Conservation (phyloP, 2,113 vertebrate genomes). For the Guaruba guarouba region DNA sequence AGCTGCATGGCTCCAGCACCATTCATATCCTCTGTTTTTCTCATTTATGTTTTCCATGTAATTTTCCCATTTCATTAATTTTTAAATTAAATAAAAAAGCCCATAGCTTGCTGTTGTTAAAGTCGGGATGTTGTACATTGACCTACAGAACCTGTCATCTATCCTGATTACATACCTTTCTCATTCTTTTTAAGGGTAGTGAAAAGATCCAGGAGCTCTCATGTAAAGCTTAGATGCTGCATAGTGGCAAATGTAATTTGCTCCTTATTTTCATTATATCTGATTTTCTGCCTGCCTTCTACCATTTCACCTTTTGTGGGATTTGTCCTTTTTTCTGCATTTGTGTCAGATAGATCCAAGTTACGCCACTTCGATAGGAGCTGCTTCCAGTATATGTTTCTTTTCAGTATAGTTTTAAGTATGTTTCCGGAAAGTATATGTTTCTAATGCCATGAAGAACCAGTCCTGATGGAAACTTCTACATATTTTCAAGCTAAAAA, state of each 20-base stretch:
- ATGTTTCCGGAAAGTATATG: not conserved
- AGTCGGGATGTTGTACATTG: not conserved
- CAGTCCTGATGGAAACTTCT: not conserved
- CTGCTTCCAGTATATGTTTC: not conserved
- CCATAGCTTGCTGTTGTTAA: not conserved
- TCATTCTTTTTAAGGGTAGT: not conserved
- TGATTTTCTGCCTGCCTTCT: not conserved
- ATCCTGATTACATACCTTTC: not conserved
- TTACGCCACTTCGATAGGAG: not conserved
- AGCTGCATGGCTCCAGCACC: not conserved
- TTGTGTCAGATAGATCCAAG: not conserved
- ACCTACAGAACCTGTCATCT: not conserved
- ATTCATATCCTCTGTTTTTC: not conserved
- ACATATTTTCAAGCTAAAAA: not conserved
- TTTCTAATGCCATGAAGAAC: not conserved
- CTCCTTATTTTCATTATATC: not conserved
- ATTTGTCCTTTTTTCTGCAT: not conserved
- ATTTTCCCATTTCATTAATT: slow-evolving; percentile 1
- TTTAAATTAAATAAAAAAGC: not conserved
- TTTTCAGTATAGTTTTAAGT: not conserved
- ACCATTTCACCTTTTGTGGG: not conserved
- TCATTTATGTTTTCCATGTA: not conserved
- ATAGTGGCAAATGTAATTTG: not conserved
- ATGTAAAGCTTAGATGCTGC: not conserved
- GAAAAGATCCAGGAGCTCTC: not conserved